Evolutionary conservation across 2,888 invertebrate species (phyloP).

Genomic region (Cremastinae sp.): DNA sequence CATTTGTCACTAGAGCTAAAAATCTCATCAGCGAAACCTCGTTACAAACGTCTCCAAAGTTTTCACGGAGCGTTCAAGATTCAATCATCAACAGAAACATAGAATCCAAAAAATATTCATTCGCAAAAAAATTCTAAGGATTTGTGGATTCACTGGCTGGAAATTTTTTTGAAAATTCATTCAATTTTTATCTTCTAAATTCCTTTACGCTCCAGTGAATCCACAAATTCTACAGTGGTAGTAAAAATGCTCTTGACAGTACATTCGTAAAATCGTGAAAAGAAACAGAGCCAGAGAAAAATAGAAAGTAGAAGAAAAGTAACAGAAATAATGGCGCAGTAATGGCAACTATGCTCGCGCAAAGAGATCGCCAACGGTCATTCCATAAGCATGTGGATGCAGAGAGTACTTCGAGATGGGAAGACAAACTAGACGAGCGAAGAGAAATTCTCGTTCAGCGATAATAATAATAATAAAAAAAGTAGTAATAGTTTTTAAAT

Average conservation of each 20-base stretch:
- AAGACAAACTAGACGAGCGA: conserved; percentile 63
- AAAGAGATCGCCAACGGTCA: conserved; percentile 71
- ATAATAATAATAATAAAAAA: conserved; percentile 32
- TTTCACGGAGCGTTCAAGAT: background rate
- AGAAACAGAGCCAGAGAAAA: conserved; percentile 52
- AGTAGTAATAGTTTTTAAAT: conserved; percentile 37
- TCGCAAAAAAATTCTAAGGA: conserved; percentile 6
- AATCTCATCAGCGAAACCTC: background rate
- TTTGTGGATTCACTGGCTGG: conserved; percentile 18
- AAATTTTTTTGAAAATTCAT: background rate
- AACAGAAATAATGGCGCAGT: conserved; percentile 51
- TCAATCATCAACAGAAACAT: background rate
- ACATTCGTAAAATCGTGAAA: conserved; percentile 62
- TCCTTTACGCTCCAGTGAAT: conserved; percentile 12
- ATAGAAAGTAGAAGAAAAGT: conserved; percentile 43
- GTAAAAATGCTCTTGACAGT: conserved; percentile 41
- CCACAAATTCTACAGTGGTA: conserved; percentile 25
- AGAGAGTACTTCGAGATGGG: conserved; percentile 71
- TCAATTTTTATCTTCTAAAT: background rate
- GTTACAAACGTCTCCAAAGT: background rate
- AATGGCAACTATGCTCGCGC: conserved; percentile 62
- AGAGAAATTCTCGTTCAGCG: conserved; percentile 63
- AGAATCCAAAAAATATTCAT: conserved; percentile 18
- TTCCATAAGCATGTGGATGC: conserved; percentile 78
- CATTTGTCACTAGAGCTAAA: background rate